Conservation (phyloP, 2,797 vertebrate genomes). For the Cryptoprocta ferox region DNA sequence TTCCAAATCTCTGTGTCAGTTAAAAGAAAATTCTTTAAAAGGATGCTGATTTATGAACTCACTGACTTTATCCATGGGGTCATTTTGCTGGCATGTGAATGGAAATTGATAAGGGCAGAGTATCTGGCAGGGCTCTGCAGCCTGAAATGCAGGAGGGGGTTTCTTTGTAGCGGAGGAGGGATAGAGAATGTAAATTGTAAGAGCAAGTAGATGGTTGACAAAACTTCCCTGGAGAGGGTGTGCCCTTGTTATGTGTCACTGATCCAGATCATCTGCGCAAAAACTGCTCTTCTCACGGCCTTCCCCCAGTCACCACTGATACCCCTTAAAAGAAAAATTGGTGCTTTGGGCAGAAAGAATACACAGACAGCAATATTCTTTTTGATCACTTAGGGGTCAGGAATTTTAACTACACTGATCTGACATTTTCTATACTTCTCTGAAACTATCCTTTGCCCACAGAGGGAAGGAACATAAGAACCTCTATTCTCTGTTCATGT, state of each 20-base stretch:
- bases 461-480: neutral
- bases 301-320: neutral
- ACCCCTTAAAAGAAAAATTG: neutral
- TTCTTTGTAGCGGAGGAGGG: slow-evolving; percentile 52
- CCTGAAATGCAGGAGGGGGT: slow-evolving; percentile 73
- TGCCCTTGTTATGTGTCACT: neutral
- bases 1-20: slow-evolving; percentile 75
- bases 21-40: slow-evolving; percentile 80
- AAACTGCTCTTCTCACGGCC: neutral
- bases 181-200: slow-evolving; percentile 44
- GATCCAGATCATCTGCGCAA: neutral
- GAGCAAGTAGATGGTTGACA: neutral
- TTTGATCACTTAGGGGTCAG: neutral
- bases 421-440: neutral
- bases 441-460: slow-evolving; percentile 4
- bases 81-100: slow-evolving; percentile 78
- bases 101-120: slow-evolving; percentile 81
- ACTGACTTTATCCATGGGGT: slow-evolving; percentile 75
- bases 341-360: neutral
- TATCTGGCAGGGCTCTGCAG: slow-evolving; percentile 71
- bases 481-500: neutral
- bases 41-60: slow-evolving; percentile 81
- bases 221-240: neutral
- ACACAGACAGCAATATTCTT: neutral
- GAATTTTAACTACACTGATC: neutral